Conservation (phyloP, 2,113 vertebrate species). For the Poeciliopsis turrubarensis region DNA sequence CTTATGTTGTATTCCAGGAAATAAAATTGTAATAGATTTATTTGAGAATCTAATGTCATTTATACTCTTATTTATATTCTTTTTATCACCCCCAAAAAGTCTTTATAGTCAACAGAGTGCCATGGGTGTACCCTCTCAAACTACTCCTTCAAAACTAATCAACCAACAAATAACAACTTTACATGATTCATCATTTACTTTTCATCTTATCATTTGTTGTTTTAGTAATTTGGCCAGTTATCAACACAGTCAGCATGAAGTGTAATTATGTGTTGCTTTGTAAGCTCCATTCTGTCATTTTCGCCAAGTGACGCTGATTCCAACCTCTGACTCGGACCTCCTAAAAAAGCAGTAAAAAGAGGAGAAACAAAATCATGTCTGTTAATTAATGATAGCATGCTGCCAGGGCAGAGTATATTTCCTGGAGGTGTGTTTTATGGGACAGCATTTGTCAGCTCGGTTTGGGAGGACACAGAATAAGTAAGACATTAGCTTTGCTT, state of each 20-base stretch:
- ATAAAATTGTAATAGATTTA: too few relatives aligned
- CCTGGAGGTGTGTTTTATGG: constrained; percentile 35
- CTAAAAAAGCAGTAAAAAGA: constrained; percentile 11
- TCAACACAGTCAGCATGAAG: neutral
- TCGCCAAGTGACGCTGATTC: constrained; percentile 1
- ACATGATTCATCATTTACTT: neutral
- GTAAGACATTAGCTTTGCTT: constrained; percentile 72
- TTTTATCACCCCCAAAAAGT: too few relatives aligned
- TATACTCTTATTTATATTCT: too few relatives aligned
- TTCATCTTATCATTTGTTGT: neutral
- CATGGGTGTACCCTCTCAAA: too few relatives aligned
- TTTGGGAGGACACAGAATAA: constrained; percentile 71
- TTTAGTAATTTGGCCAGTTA: neutral
- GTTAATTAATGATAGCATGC: constrained; percentile 77
- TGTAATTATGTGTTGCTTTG: constrained; percentile 15
- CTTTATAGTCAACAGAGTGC: too few relatives aligned
- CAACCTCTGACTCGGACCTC: constrained; percentile 3
- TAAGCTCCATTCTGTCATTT: constrained; percentile 6
- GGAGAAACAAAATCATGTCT: constrained; percentile 18
- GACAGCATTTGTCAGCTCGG: constrained; percentile 47
- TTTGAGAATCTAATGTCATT: too few relatives aligned
- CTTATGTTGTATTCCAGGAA: too few relatives aligned
- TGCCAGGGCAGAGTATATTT: constrained; percentile 59
- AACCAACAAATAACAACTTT: neutral
- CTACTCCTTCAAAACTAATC: neutral